Evolutionary conservation across 2,113 vertebrate genomes (phyloP), one percentile per base, ranked within the genome.

Genomic region (Hippocampus comes): DNA sequence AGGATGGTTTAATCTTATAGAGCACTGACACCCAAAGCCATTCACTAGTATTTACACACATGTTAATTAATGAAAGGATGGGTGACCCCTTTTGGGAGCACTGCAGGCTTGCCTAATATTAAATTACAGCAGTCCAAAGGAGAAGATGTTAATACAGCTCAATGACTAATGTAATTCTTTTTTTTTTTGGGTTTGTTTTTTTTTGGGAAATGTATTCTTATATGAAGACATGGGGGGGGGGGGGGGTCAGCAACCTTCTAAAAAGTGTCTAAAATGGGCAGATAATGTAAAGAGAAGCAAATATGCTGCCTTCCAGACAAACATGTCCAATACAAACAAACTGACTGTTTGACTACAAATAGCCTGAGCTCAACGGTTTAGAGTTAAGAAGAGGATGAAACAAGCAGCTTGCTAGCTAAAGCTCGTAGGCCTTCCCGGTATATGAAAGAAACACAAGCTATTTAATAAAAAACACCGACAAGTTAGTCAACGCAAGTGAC

Each of bases 391-490:
- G 72, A 67, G 77, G 79, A 74, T 82, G 81, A 27, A 78, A 74
- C 80, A 78, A 87, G 86, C 87, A 71, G 64, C 70, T 80, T 38
- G 74, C 78, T 82, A 80, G 70, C 78, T 64, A 65, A 23, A 46
- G 48, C 42, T 15, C 42, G 53, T 11, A 79, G 83, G 74, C 82
- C 87, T 10, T 42, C 17, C 9, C 34, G 34, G 34, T 67, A 59
- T 9, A 48, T 23, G 6, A 21, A 21, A 21, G 51, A 77, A 61
- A 67, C 2, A 14, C 21, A 15, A 27, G 0, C 3, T 17, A 57
- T 46, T 63, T 25, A 15, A 1, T 10, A 5, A 1, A 51, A 76
- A 67, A 27, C 18, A 14, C 67, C 4, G 12, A 34, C 30, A 21
- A 60, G n/a, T 57, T 48, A 4, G 6, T 60, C 0, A 34, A 34